Evolutionary conservation across 2,113 vertebrate genomes (phyloP).

Genomic region (Pygoscelis adeliae): DNA sequence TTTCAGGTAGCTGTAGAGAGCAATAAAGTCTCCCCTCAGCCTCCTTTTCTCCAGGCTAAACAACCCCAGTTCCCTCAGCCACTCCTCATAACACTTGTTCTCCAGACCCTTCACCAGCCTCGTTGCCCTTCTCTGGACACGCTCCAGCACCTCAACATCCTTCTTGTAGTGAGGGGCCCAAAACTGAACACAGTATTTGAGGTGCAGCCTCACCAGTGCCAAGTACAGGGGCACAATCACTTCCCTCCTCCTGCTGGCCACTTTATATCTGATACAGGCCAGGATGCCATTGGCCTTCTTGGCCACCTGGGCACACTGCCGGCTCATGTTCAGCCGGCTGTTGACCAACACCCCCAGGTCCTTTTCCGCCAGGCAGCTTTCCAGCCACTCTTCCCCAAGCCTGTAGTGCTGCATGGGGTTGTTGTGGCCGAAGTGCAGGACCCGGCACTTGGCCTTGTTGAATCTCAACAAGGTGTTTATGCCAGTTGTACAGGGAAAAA

Average conservation of each 20-base stretch:
- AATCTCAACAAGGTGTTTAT: not conserved
- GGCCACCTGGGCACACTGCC: not conserved
- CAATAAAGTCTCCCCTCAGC: rapidly evolving
- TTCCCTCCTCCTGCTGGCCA: not conserved
- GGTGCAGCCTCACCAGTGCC: rapidly evolving
- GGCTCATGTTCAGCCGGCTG: not conserved
- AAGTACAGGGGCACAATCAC: rapidly evolving
- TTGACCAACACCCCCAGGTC: rapidly evolving
- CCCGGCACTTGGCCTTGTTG: not conserved
- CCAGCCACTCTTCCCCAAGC: not conserved
- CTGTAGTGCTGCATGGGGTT: rapidly evolving
- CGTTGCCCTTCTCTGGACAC: rapidly evolving
- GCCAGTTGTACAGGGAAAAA: not conserved
- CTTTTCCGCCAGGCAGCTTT: not conserved
- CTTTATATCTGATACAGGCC: not conserved
- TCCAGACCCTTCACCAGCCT: not conserved
- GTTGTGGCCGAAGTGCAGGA: not conserved
- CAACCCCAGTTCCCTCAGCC: not conserved
- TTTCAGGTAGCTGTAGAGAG: not conserved
- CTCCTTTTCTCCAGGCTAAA: not conserved
- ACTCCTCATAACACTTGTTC: rapidly evolving
- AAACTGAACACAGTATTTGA: rapidly evolving
- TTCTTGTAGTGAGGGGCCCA: not conserved
- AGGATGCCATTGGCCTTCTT: not conserved
- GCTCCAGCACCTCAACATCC: rapidly evolving